Conservation (phyloP, 2,888 invertebrate species). For the Agriopis aurantiaria region DNA sequence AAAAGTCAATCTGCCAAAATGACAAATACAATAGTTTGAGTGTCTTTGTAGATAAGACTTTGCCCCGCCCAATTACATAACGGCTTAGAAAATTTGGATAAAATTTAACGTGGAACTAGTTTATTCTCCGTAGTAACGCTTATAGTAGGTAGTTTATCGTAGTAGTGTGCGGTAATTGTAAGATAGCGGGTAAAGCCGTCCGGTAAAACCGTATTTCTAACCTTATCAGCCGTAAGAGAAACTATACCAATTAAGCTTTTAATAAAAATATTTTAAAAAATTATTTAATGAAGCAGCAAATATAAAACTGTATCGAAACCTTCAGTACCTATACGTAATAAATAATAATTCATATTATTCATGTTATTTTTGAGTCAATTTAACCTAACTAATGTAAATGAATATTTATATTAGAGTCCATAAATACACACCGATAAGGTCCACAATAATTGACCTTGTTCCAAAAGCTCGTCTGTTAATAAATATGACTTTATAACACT, state of each 20-base stretch:
- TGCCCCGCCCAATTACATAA: no score
- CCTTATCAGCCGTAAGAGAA: background rate
- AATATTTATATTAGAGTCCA: background rate
- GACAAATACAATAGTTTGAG: no score
- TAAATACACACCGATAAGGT: slow-evolving; percentile 35
- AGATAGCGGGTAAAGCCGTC: background rate
- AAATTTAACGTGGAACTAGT: no score
- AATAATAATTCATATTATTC: background rate
- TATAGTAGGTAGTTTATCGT: no score
- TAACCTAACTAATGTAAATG: slow-evolving; percentile 8
- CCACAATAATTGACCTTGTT: slow-evolving; percentile 42
- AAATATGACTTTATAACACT: slow-evolving; percentile 35
- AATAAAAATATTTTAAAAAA: no score
- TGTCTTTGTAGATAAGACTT: no score
- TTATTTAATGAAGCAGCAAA: slow-evolving; percentile 5
- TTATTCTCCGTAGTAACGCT: no score
- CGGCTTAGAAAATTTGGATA: no score
- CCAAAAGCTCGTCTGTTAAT: slow-evolving; percentile 41
- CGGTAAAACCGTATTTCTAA: slow-evolving; percentile 2
- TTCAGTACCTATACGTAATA: background rate
- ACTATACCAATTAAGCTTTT: slow-evolving; percentile 18
- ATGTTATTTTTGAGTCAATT: slow-evolving; percentile 7
- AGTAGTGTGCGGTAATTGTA: no score
- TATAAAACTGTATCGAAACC: background rate
- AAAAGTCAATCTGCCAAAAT: no score